Evolutionary conservation across 2,888 invertebrate genomes (phyloP), one percentile per base, ranked within the genome.

Genomic region (Ceraclea dissimilis): DNA sequence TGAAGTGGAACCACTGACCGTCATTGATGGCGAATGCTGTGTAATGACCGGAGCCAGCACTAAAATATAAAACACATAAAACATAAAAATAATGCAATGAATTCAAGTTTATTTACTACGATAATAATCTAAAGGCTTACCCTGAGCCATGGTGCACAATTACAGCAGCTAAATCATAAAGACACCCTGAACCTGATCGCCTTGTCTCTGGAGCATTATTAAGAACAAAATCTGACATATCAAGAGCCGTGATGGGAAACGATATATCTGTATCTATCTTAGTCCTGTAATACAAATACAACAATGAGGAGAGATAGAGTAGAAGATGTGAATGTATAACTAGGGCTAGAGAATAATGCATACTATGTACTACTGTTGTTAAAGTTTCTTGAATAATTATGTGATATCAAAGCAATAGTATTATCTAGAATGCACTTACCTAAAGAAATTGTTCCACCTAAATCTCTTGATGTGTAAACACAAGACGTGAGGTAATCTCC

Each of bases 381-480:
- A n/a, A n/a, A n/a, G n/a, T n/a, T n/a, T n/a, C n/a, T n/a, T n/a
- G n/a, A n/a, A n/a, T n/a, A n/a, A n/a, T n/a, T n/a, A n/a, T 6
- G 8, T 31, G 31, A 8, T 6, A 31, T 8, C 11, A 31, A 31
- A 31, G 11, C 31, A 31, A 31, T 31, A 31, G 11, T 31, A 31
- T 6, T 31, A 8, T 31, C 31, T 31, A 39, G 13, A 8, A 39
- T 8, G 5, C 39, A 48, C 56, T 56, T 65, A 82, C 78, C 90
- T 81, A 68, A 85, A 86, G 66, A 82, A 86, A 68, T 86, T 85
- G 67, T 84, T 85, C 89, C 90, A 90, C 63, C 90, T 80, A 72
- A 91, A 91, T 64, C 90, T 76, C 73, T 91, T 91, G 65, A 91
- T 79, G 70, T 91, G 90, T 66, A 91, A 72, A 73, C 90, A 90